Conservation (phyloP, 92 coral and sea anemone genomes). For the Isaurus tuberculatus region DNA sequence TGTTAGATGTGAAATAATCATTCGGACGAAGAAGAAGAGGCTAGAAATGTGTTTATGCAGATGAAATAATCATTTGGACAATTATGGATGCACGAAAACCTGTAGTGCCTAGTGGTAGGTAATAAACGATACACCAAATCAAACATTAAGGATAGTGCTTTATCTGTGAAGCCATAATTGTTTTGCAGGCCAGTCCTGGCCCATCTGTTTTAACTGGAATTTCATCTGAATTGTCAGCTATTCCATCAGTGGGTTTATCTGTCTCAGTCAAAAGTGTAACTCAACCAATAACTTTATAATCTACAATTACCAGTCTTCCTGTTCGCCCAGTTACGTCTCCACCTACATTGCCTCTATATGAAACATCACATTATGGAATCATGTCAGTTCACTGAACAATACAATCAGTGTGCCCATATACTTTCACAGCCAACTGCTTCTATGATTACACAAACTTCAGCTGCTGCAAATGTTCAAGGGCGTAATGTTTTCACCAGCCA, state of each 20-base stretch:
- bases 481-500: not conserved
- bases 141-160: not conserved
- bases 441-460: not conserved
- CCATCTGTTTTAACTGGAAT: not conserved
- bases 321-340: too few species aligned
- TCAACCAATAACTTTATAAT: not conserved
- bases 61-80: not conserved
- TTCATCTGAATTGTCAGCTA: not conserved
- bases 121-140: not conserved
- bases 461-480: not conserved
- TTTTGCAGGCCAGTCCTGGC: conserved; percentile 10
- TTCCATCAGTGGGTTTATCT: not conserved
- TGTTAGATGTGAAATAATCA: too few species aligned
- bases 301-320: too few species aligned
- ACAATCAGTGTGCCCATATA: not conserved
- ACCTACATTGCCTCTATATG: not conserved
- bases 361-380: not conserved
- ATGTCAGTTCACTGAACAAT: conserved; percentile 7
- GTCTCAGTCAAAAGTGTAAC: not conserved
- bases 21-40: too few species aligned
- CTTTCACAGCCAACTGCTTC: not conserved
- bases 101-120: not conserved
- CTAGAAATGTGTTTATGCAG: conserved; percentile 38
- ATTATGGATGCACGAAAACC: not conserved
- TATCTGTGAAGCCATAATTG: not conserved